Evolutionary conservation across 1,140 invertebrate species (phyloP), one percentile per base, ranked within the genome.

Genomic region (Phenacoccus solenopsis): DNA sequence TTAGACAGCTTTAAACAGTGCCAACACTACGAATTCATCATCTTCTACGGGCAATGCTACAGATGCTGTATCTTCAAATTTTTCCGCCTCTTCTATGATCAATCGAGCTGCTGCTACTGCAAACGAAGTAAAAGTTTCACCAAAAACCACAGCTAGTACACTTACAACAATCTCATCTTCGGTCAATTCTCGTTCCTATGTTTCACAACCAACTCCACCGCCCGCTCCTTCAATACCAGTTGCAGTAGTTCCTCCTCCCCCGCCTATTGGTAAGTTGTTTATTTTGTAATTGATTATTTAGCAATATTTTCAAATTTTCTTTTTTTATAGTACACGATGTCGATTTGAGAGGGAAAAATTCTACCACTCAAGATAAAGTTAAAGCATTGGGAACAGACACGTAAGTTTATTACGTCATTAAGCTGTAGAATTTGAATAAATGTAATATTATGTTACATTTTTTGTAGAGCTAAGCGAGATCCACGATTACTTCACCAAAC

Each of bases 41-140:
- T 84, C 86, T 0, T 79, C 81, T 1, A 86, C 87, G 1, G 25
- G 59, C 85, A 67, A 74, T 68, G 71, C 68, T n/a, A 75, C 75
- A 27, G 70, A 75, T 9, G 73, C 74, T 64, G 69, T 72, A 49
- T 69, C 72, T 10, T 30, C 73, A 20, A 70, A 72, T 68, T 74
- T 74, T 9, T 72, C 74, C 70, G 70, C 74, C 61, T 72, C 76
- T 32, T 69, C 76, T 35, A n/a, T 20, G 1, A n/a, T 69, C 1
- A 71, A 69, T 67, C n/a, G 49, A 35, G 32, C 57, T n/a, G 22
- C 68, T 28, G 27, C 69, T 20, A 24, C 68, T 3, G 1, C 59
- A 13, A 20, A 16, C 7, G 59, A 64, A 3, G 13, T 64, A 20
- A 64, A 64, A 64, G 7, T 22, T 64, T 20, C 20, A 24, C 21